Conservation (phyloP, 2,888 invertebrate species). For the Amblyteles armatorius region DNA sequence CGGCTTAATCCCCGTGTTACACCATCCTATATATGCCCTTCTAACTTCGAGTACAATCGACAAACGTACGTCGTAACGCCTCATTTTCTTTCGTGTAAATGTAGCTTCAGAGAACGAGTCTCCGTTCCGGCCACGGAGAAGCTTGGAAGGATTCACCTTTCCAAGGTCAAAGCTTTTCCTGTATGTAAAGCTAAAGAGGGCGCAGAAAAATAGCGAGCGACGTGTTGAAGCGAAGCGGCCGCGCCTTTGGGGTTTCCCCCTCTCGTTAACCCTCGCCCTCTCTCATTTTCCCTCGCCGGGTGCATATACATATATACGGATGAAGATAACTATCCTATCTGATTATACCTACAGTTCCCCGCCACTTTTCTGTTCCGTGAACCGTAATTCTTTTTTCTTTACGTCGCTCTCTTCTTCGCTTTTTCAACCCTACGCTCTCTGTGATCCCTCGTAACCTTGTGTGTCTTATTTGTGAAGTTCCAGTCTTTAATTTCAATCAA, state of each 20-base stretch:
- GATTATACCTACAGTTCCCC: background rate
- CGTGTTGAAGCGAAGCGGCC: conserved; percentile 20
- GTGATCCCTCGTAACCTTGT: background rate
- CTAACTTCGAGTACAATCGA: conserved; percentile 9
- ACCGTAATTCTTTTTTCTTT: conserved; percentile 6
- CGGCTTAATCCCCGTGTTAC: background rate
- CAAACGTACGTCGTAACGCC: conserved; percentile 24
- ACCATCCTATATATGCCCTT: background rate
- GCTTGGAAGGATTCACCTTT: conserved; percentile 76
- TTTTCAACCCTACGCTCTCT: background rate
- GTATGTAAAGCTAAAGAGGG: conserved; percentile 54
- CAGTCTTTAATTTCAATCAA: background rate
- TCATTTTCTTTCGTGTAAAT: conserved; percentile 55
- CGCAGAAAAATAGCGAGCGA: conserved; percentile 21
- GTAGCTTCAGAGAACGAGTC: conserved; percentile 48
- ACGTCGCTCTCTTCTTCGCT: background rate
- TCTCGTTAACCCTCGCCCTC: conserved; percentile 37
- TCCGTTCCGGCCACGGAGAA: conserved; percentile 64
- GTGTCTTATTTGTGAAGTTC: background rate
- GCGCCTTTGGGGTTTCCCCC: conserved; percentile 73
- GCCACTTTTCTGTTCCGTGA: background rate
- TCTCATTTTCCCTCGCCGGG: background rate
- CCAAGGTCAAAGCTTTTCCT: conserved; percentile 77
- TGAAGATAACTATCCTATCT: conserved; percentile 1
- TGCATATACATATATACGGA: background rate